phyloP scores from a whole-genome alignment of 23 tunicate genomes.

The Styela clava region DNA sequence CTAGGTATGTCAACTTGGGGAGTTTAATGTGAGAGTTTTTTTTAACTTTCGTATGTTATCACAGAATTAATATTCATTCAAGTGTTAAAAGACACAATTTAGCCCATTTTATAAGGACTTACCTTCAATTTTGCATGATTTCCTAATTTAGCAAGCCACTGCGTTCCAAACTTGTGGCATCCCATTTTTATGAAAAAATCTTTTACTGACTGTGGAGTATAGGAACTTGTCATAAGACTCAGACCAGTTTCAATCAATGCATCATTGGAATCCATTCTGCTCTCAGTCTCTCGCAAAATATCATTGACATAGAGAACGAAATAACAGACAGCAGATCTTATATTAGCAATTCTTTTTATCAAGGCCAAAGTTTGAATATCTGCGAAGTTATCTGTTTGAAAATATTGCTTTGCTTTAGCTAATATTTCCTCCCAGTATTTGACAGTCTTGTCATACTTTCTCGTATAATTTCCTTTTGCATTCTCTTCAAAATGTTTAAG shows the following conservation, averaged over 20 bases:
- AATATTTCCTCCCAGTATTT: not conserved
- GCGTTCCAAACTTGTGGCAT: conserved; percentile 14
- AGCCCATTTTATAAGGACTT: too few relatives aligned
- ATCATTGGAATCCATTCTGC: not conserved
- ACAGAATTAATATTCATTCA: too few relatives aligned
- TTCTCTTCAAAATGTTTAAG: not conserved
- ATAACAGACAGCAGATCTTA: not conserved
- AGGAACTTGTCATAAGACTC: not conserved
- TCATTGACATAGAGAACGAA: not conserved
- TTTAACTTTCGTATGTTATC: too few relatives aligned
- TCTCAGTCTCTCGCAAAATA: not conserved
- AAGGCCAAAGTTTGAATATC: not conserved
- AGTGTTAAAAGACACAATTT: too few relatives aligned
- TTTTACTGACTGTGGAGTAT: not conserved
- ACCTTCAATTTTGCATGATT: conserved; percentile 12
- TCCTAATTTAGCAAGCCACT: conserved; percentile 6
- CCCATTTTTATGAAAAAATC: conserved; percentile 23
- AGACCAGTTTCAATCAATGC: not conserved
- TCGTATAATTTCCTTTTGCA: not conserved
- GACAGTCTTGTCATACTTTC: not conserved
- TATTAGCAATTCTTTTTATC: not conserved
- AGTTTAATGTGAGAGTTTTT: too few relatives aligned
- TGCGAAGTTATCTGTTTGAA: not conserved
- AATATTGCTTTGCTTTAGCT: not conserved
- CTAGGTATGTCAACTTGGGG: too few relatives aligned